phyloP scores from a whole-genome alignment of 2,797 vertebrate genomes.

The Pseudochirops cupreus region DNA sequence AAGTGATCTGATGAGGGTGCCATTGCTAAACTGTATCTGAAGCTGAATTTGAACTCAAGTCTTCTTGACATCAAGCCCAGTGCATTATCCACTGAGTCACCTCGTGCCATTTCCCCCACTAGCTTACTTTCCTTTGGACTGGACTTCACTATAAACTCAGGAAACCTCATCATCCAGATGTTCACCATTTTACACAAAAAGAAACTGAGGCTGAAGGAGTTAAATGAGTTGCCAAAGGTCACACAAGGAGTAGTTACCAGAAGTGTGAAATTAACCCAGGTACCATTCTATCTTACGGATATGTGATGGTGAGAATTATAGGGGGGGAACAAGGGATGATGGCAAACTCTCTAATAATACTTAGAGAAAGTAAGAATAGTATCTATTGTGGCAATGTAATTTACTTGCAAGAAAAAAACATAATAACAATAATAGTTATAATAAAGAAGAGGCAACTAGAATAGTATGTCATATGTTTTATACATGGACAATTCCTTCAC shows the following conservation, averaged over 20 bases:
- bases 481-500: not conserved
- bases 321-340: not conserved
- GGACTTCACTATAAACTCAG: not conserved
- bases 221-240: not conserved
- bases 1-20: not conserved
- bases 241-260: not conserved
- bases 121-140: not conserved
- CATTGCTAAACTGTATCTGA: not conserved
- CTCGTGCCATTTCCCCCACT: not conserved
- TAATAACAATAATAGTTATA: not conserved
- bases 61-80: not conserved
- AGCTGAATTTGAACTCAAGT: not conserved
- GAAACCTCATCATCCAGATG: not conserved
- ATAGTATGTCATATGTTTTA: not conserved
- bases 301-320: not conserved
- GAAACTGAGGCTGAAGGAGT: not conserved
- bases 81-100: not conserved
- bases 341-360: not conserved
- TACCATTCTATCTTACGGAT: not conserved
- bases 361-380: not conserved
- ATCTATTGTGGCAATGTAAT: not conserved
- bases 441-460: not conserved
- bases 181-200: not conserved
- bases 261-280: not conserved
- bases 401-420: not conserved